Conservation (phyloP, 2,888 invertebrate genomes). For the Pristionchus japonicus region DNA sequence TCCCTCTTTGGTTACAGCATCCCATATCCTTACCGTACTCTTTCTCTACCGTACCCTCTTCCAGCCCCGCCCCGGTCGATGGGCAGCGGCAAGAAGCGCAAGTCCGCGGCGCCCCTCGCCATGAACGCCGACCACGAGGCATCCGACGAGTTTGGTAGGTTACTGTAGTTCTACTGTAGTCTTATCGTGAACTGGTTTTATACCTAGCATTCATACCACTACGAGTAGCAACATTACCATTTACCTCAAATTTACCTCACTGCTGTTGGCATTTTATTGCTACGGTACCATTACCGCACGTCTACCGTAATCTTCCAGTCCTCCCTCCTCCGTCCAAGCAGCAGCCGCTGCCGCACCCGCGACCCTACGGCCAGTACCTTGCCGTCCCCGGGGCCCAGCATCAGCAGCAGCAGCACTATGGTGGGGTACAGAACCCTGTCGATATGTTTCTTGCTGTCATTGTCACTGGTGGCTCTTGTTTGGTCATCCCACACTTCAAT, state of each 20-base stretch:
- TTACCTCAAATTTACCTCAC: too few species aligned
- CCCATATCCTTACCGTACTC: neutral
- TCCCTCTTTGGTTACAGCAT: neutral
- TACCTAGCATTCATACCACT: too few species aligned
- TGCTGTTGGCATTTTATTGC: too few species aligned
- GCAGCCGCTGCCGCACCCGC: too few species aligned
- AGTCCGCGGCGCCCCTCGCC: neutral
- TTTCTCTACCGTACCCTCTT: neutral
- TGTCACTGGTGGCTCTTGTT: too few species aligned
- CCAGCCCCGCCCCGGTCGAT: neutral
- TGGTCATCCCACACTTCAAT: too few species aligned
- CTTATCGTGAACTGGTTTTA: neutral
- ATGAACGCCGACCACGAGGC: slow-evolving; percentile 1
- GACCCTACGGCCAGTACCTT: too few species aligned
- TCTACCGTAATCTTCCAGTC: neutral
- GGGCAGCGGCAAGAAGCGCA: neutral
- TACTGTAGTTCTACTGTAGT: neutral
- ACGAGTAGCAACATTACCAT: too few species aligned
- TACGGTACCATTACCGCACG: too few species aligned
- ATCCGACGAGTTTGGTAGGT: neutral
- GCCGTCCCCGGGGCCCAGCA: neutral
- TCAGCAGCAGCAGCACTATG: neutral
- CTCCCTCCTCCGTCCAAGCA: neutral
- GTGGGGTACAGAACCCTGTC: too few species aligned
- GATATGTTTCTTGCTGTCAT: too few species aligned